Conservation (phyloP, 2,113 vertebrate genomes). For the Balaenoptera acutorostrata region DNA sequence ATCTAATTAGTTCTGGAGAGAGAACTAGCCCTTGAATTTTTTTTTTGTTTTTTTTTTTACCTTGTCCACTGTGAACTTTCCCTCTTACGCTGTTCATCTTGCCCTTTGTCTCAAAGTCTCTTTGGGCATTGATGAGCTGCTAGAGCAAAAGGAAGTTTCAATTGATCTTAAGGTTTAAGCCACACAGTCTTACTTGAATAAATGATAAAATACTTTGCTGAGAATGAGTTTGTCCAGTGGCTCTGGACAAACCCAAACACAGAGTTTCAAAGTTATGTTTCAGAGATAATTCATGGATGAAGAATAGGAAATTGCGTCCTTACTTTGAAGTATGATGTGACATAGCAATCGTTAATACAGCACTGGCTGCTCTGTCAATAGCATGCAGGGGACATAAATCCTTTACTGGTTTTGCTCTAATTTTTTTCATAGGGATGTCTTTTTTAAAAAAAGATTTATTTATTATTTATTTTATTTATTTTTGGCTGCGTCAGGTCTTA, state of each 20-base stretch:
- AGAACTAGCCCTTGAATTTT: not conserved
- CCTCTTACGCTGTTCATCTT: not conserved
- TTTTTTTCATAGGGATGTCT: not conserved
- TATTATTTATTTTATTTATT: too few relatives aligned
- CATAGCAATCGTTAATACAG: not conserved
- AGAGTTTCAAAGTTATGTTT: not conserved
- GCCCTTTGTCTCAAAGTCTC: not conserved
- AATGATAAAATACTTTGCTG: constrained; percentile 29
- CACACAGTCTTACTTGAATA: not conserved
- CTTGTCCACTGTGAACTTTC: not conserved
- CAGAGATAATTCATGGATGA: constrained; percentile 27
- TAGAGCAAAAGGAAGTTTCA: constrained; percentile 32
- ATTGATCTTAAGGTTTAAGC: constrained; percentile 24
- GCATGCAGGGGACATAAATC: not conserved
- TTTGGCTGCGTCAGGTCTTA: too few relatives aligned
- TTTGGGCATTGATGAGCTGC: not conserved
- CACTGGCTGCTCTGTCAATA: not conserved
- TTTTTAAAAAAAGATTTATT: not conserved
- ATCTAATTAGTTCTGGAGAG: not conserved
- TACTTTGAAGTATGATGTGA: constrained; percentile 7
- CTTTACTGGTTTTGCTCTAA: not conserved
- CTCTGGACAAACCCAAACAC: too few relatives aligned
- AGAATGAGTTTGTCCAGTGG: not conserved
- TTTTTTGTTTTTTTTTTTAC: not conserved
- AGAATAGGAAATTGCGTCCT: not conserved